Percentiles rank a stretch among this genome's conserved stretches.
Conservation (phyloP, 2,888 invertebrate genomes). For the Thera britannica region DNA sequence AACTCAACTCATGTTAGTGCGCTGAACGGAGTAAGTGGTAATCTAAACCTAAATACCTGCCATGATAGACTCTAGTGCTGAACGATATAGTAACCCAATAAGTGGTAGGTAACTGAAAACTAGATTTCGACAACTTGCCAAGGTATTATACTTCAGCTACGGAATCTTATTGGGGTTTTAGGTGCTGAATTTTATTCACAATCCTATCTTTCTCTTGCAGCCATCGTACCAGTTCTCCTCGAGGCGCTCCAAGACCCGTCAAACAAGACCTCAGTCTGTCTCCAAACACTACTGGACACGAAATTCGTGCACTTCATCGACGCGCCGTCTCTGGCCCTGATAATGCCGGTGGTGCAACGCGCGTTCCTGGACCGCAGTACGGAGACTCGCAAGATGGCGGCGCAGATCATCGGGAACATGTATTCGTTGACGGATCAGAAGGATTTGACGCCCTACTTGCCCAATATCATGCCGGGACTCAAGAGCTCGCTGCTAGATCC, state of each 20-base stretch:
- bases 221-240: constrained; percentile 93
- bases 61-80: no score
- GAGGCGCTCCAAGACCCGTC: constrained; percentile 98
- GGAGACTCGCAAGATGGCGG: constrained; percentile 99
- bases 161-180: no score
- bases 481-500: constrained; percentile 98
- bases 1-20: no score
- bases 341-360: constrained; percentile 99
- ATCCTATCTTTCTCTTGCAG: constrained; percentile 61
- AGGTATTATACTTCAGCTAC: no score
- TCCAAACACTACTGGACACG: constrained; percentile 97
- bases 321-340: constrained; percentile 98
- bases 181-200: not conserved
- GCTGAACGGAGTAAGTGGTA: no score
- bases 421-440: constrained; percentile 99
- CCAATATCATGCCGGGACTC: constrained; percentile 97
- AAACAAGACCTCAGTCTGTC: constrained; percentile 95
- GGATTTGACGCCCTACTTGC: constrained; percentile 97
- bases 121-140: no score
- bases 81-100: no score
- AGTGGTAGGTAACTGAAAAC: no score
- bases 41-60: no score
- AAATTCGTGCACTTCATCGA: constrained; percentile 99
- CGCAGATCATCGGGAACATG: constrained; percentile 99
- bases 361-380: constrained; percentile 99